Base-by-base conservation (phyloP, 2,888 invertebrate species). In the Pinctada fucata region DNA sequence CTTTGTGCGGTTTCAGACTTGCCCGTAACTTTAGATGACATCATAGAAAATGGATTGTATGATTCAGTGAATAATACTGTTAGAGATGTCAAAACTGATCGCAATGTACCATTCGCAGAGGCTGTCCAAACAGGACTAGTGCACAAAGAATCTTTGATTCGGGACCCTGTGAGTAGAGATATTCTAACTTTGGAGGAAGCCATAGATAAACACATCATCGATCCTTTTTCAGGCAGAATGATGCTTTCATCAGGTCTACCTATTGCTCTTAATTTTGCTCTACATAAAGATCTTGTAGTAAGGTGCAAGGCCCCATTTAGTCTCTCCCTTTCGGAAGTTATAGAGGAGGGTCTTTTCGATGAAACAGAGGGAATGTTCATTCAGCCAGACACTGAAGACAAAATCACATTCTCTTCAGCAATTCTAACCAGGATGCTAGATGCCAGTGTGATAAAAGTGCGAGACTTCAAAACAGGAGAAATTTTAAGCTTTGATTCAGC, bases 281-380 rank as follows among this genome's bases (percentile, higher is more conserved):
- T 88, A 63, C 87, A 87, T 71, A 87, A 86, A 70, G 89, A 89
- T 16, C 82, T 89, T 10, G 87, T 90, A 65, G 85, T 89, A 67
- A 88, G 86, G 72, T 89, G 88, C 13, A 87, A 88, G 72, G 86
- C 88, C 8, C 89, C 90, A 47, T 82, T 89, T 16, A 86, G 87
- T 79, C 82, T 90, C 67, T 89, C 90, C 3, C 78, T 90, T 13
- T 87, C 89, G 47, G 90, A 90, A 83, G 84, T 88, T 45, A 78
- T 90, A 64, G 90, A 90, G 83, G 90, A 90, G 80, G 89, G 89
- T 65, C 82, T 90, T 3, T 89, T 85, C 85, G 88, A 88, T 86
- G 87, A 87, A 75, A 79, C 84, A 10, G 80, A 84, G 51, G 89
- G 88, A 51, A 85, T 84, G 75, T 88, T 90, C 75, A 78, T 88